phyloP scores from a whole-genome alignment of 2,888 invertebrate species.

The Empis livida region DNA sequence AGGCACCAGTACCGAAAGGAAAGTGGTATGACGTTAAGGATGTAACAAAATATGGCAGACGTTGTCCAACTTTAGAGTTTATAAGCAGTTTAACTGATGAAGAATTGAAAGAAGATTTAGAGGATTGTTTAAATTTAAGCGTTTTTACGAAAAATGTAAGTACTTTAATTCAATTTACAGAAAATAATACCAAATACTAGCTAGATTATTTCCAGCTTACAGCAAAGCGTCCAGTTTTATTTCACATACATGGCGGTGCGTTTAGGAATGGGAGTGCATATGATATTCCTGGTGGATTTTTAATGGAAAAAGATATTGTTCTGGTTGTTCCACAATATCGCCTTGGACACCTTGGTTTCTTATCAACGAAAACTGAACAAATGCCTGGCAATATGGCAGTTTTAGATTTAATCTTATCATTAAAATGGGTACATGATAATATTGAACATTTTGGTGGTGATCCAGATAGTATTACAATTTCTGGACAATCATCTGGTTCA shows the following conservation, averaged over 20 bases:
- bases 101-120: conserved; percentile 24
- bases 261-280: conserved; percentile 31
- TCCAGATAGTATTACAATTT: conserved; percentile 37
- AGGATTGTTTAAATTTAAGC: conserved; percentile 31
- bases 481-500: conserved; percentile 43
- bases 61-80: conserved; percentile 26
- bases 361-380: conserved; percentile 36
- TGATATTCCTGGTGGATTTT: conserved; percentile 31
- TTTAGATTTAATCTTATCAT: conserved; percentile 37
- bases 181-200: no score
- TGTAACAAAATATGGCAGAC: conserved; percentile 23
- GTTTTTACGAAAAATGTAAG: conserved; percentile 32
- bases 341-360: conserved; percentile 40
- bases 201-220: conserved; percentile 20
- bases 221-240: conserved; percentile 31
- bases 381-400: conserved; percentile 43
- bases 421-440: conserved; percentile 40
- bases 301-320: conserved; percentile 38
- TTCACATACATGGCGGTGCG: conserved; percentile 37
- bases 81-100: conserved; percentile 13
- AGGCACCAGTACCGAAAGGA: conserved; percentile 24
- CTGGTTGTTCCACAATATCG: conserved; percentile 40
- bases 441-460: conserved; percentile 41
- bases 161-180: no score
- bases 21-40: conserved; percentile 25